Conservation (phyloP, 2,797 vertebrate species). For the Echeneis naucrates region DNA sequence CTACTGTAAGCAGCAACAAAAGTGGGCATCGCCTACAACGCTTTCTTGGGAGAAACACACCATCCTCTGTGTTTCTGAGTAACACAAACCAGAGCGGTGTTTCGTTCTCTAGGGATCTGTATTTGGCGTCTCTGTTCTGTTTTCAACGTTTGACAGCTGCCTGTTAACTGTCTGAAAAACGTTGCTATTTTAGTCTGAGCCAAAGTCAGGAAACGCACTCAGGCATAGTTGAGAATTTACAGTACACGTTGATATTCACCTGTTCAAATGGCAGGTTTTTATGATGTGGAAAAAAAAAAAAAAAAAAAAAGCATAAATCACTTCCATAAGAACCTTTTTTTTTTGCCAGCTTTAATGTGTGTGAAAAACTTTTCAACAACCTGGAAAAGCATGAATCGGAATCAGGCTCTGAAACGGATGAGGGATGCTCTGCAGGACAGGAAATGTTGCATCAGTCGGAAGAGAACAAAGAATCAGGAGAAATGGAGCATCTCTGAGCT, state of each 20-base stretch:
- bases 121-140: slow-evolving; percentile 60
- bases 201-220: slow-evolving; percentile 56
- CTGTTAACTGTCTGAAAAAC: slow-evolving; percentile 67
- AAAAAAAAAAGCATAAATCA: too few species aligned
- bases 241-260: background rate
- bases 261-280: background rate
- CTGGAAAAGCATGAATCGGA: too few species aligned
- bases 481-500: slow-evolving; percentile 27
- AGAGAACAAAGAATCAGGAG: slow-evolving; percentile 14
- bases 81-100: slow-evolving; percentile 52
- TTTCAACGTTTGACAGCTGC: slow-evolving; percentile 76
- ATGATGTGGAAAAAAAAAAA: background rate
- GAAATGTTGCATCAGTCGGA: slow-evolving; percentile 36
- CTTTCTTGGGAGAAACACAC: slow-evolving; percentile 43
- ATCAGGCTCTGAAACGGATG: too few species aligned
- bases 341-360: too few species aligned
- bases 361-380: too few species aligned
- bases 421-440: slow-evolving; percentile 42
- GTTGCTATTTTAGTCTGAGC: slow-evolving; percentile 70
- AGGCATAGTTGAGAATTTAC: slow-evolving; percentile 48
- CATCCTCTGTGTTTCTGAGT: slow-evolving; percentile 55
- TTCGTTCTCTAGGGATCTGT: slow-evolving; percentile 65
- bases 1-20: slow-evolving; percentile 44
- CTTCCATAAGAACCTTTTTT: too few species aligned
- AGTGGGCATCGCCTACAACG: slow-evolving; percentile 52